These are phyloP conservation scores for Luidia sarsii DNA, from an alignment of 53 echinoderm and acorn worm species.

Conservation along the genomic window DNA sequence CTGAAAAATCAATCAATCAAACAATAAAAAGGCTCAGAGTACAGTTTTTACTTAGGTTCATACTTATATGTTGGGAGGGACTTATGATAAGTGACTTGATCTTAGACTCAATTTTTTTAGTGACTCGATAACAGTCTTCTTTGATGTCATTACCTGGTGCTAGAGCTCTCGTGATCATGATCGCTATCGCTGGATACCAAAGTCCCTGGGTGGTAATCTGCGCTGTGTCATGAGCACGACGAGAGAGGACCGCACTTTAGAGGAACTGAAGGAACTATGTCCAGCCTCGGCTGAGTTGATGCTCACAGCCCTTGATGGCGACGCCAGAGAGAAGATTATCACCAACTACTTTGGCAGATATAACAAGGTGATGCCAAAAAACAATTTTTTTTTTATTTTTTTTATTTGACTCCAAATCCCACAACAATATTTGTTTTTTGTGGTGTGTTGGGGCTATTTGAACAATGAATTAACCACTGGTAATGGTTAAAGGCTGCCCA, in stretches of 20 bases:
- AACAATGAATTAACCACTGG: no score
- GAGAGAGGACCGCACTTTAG: slow-evolving; percentile 46
- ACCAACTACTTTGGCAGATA: slow-evolving; percentile 83
- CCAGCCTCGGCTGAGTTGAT: slow-evolving; percentile 54
- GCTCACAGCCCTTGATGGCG: slow-evolving; percentile 65
- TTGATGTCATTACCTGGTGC: neutral
- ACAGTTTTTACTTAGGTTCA: no score
- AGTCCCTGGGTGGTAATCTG: slow-evolving; percentile 49
- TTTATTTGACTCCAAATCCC: no score
- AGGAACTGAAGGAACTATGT: slow-evolving; percentile 42
- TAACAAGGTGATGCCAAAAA: slow-evolving; percentile 91
- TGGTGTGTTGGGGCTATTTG: no score
- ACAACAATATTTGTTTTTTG: no score
- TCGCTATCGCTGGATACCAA: slow-evolving; percentile 76
- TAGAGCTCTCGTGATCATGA: slow-evolving; percentile 19
- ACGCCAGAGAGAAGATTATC: slow-evolving; percentile 70
- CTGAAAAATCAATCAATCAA: neutral
- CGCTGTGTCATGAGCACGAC: slow-evolving; percentile 78
- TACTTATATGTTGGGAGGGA: no score
- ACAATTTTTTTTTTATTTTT: no score
- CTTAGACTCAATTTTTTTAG: neutral
- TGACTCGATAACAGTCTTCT: neutral
- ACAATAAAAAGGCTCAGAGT: no score
- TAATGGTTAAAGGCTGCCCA: no score
- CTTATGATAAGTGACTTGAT: no score